These are phyloP conservation scores for Melanogrammus aeglefinus DNA, from an alignment of 2,797 vertebrate species.

Conservation along the genomic window DNA sequence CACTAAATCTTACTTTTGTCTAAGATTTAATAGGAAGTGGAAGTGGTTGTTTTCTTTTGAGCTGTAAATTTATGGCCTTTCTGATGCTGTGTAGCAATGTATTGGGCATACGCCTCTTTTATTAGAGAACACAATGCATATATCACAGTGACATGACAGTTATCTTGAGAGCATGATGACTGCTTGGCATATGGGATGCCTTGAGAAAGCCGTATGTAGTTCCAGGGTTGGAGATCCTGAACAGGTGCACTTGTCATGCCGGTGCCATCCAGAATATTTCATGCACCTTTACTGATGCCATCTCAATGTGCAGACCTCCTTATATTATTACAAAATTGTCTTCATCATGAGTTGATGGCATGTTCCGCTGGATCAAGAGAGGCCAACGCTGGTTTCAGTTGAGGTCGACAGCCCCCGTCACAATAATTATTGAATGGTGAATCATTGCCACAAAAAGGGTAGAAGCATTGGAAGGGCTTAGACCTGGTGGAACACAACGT, in stretches of 20 bases:
- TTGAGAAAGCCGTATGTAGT: not conserved
- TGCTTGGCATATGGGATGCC: not conserved
- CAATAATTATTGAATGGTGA: not conserved
- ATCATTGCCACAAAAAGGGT: conserved; percentile 1
- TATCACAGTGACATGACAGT: not conserved
- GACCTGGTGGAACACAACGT: too few species aligned
- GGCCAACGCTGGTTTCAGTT: not conserved
- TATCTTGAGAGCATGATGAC: not conserved
- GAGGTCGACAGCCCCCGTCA: not conserved
- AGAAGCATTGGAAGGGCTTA: too few species aligned
- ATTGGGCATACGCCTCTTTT: not conserved
- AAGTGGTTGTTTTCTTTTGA: too few species aligned
- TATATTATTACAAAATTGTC: not conserved
- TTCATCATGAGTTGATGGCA: not conserved
- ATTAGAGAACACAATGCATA: not conserved
- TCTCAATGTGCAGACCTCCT: not conserved
- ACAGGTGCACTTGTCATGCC: not conserved
- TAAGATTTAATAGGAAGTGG: too few species aligned
- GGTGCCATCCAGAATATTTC: not conserved
- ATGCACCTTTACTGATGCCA: not conserved
- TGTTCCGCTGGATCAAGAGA: conserved; percentile 3
- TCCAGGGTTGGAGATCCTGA: not conserved
- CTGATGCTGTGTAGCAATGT: not conserved
- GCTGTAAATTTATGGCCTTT: too few species aligned
- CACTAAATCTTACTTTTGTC: too few species aligned